Conservation (phyloP, 2,888 invertebrate genomes). For the Cephonodes hylas region DNA sequence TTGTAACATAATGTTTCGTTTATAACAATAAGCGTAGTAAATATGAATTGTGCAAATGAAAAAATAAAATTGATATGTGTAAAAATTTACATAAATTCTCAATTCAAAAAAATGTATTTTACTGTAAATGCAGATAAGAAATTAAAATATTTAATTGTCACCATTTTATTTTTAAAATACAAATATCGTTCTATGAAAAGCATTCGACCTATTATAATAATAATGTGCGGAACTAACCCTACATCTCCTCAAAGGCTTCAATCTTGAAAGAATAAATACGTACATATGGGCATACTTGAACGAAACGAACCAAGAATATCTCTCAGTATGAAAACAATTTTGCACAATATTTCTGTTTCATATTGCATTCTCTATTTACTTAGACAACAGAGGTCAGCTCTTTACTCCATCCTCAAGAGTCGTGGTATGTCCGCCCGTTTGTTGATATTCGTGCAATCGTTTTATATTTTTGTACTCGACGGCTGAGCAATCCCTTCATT, state of each 20-base stretch:
- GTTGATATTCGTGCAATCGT: constrained; percentile 68
- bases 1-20: no score
- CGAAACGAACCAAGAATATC: not conserved
- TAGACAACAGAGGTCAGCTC: constrained; percentile 33
- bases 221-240: no score
- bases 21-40: no score
- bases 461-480: constrained; percentile 65
- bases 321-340: not conserved
- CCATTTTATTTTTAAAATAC: no score
- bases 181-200: no score
- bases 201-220: no score
- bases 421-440: constrained; percentile 56
- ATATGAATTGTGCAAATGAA: no score
- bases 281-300: not conserved
- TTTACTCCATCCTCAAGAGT: constrained; percentile 35
- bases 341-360: not conserved
- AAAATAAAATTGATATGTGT: no score
- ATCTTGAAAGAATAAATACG: not conserved
- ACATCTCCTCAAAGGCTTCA: not conserved
- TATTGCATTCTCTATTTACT: constrained; percentile 31
- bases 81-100: no score
- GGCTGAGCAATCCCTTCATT: not conserved
- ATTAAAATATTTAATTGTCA: no score
- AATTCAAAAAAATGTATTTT: no score
- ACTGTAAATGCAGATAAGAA: no score